Conservation (phyloP, 2,113 vertebrate genomes). For the Ginglymostoma cirratum region DNA sequence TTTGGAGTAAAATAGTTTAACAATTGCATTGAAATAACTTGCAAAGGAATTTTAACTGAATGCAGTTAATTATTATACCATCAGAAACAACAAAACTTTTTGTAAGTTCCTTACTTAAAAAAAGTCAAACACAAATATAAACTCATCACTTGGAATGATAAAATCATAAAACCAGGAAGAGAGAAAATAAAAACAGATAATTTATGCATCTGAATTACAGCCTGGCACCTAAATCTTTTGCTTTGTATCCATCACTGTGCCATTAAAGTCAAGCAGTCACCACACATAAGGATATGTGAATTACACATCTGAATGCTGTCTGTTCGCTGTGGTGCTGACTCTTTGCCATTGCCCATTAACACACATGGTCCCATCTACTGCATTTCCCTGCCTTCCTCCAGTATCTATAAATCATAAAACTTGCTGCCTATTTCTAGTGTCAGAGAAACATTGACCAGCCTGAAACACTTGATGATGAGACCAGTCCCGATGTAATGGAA, state of each 20-base stretch:
- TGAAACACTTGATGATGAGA: conserved; percentile 58
- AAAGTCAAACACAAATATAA: background rate
- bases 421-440: conserved; percentile 50
- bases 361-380: background rate
- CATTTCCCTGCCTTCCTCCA: background rate
- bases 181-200: background rate
- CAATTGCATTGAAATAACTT: background rate
- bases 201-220: background rate
- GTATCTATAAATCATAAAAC: background rate
- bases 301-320: background rate
- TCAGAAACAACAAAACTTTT: background rate
- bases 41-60: background rate
- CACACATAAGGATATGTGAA: background rate
- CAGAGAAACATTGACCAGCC: conserved; percentile 62
- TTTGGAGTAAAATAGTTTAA: background rate
- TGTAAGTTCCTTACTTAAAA: background rate
- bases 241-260: background rate
- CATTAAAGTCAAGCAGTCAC: background rate
- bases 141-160: background rate
- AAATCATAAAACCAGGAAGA: background rate
- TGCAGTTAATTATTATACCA: background rate
- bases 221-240: background rate
- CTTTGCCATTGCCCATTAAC: background rate
- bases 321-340: background rate
- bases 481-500: conserved; percentile 72